Evolutionary conservation across 2,113 vertebrate genomes (phyloP).

Genomic region (Microcebus murinus): DNA sequence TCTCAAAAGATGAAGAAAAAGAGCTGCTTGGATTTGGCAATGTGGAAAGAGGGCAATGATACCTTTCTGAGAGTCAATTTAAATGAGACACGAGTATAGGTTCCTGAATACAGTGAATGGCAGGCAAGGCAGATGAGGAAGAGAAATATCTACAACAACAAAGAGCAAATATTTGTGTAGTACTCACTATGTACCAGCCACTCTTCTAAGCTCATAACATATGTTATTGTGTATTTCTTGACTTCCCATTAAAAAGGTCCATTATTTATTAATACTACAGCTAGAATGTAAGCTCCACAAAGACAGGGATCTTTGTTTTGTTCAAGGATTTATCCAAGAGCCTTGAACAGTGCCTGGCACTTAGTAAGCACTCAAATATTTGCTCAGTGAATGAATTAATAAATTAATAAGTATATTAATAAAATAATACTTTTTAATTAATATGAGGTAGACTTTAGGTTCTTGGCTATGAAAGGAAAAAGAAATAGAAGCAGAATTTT

Average conservation of each 20-base stretch:
- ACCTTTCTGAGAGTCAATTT: neutral
- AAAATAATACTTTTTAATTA: neutral
- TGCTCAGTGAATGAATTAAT: neutral
- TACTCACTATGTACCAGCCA: neutral
- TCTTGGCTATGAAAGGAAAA: neutral
- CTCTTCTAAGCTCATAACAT: neutral
- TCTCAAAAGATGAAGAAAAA: neutral
- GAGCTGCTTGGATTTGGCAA: neutral
- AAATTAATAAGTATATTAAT: neutral
- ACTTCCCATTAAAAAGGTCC: neutral
- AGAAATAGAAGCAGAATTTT: neutral
- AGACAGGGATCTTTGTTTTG: neutral
- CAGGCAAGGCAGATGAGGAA: neutral
- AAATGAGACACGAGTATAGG: neutral
- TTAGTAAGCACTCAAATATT: neutral
- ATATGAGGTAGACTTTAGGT: neutral
- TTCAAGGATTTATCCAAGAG: neutral
- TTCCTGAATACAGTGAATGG: neutral
- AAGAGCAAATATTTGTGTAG: neutral
- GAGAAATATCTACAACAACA: neutral
- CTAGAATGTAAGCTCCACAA: neutral
- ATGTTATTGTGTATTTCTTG: neutral
- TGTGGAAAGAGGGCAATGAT: neutral
- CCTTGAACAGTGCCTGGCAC: neutral
- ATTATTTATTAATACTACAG: neutral